These are phyloP conservation scores for Calypte anna DNA, from an alignment of 2,113 vertebrate species.

Conservation along the genomic window DNA sequence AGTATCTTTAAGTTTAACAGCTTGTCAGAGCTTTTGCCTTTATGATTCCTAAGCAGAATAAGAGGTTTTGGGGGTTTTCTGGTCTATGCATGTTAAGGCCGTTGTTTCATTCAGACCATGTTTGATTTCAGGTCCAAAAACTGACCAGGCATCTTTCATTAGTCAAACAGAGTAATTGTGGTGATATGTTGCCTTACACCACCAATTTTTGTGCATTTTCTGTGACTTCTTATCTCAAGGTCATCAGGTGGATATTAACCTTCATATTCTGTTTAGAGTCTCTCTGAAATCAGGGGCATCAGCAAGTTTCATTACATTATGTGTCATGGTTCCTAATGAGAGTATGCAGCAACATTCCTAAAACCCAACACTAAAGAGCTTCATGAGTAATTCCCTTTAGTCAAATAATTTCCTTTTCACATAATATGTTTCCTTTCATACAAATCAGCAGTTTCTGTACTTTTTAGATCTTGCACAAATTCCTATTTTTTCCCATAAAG, in stretches of 20 bases:
- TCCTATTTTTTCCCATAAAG: conserved; percentile 3
- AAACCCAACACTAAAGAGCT: background rate
- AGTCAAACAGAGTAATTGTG: background rate
- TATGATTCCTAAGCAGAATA: background rate
- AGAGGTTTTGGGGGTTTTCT: background rate
- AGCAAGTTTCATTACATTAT: background rate
- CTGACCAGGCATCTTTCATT: background rate
- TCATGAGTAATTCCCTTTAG: background rate
- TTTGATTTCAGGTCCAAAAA: background rate
- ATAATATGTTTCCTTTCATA: conserved; percentile 16
- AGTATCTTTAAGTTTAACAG: background rate
- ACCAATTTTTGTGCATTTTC: background rate
- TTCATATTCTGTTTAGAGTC: background rate
- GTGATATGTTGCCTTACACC: background rate
- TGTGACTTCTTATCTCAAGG: background rate
- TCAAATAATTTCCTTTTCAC: conserved; percentile 47
- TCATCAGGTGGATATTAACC: background rate
- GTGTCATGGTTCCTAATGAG: background rate
- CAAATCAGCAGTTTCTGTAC: conserved; percentile 12
- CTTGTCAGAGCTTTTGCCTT: background rate
- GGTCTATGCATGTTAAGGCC: background rate
- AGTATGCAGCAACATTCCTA: background rate
- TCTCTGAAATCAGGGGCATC: background rate
- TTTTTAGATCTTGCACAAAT: background rate
- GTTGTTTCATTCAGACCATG: background rate